Percentiles rank a stretch among this genome's conserved stretches.
These are phyloP conservation scores for Garrulus glandarius DNA, from an alignment of 2,797 vertebrate genomes.

Conservation along the genomic window DNA sequence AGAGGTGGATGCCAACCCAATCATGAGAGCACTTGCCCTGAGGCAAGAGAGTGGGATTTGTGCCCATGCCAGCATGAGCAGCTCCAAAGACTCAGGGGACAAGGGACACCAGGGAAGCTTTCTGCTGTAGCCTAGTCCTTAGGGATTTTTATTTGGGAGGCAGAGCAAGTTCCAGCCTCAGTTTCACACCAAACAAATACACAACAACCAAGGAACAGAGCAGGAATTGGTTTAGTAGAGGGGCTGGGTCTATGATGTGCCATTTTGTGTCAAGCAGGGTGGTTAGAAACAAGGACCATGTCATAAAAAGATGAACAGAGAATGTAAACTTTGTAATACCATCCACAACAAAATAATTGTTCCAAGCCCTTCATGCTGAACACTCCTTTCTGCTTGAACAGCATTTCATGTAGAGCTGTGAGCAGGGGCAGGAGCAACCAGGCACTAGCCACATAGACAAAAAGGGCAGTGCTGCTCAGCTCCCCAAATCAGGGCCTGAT, in stretches of 20 bases:
- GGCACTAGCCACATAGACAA: accelerated
- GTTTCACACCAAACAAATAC: not conserved
- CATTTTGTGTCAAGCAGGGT: not conserved
- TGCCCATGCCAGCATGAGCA: not conserved
- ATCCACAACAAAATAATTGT: not conserved
- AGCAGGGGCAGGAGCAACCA: not conserved
- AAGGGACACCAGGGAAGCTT: not conserved
- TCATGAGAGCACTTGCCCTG: not conserved
- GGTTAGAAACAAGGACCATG: not conserved
- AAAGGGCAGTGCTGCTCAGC: not conserved
- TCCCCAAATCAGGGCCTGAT: not conserved
- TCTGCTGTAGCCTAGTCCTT: not conserved
- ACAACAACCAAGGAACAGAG: not conserved
- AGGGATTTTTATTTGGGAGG: not conserved
- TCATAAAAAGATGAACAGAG: not conserved
- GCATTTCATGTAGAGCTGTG: not conserved
- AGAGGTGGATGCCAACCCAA: not conserved
- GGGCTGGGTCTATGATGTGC: not conserved
- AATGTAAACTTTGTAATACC: not conserved
- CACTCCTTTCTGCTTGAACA: not conserved
- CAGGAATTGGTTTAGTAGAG: not conserved
- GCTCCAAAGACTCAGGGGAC: not conserved
- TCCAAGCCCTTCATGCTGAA: not conserved
- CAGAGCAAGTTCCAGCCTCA: not conserved
- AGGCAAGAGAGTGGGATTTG: not conserved